Evolutionary conservation across 2,888 invertebrate species (phyloP).

Genomic region (Euzophera pinguis): DNA sequence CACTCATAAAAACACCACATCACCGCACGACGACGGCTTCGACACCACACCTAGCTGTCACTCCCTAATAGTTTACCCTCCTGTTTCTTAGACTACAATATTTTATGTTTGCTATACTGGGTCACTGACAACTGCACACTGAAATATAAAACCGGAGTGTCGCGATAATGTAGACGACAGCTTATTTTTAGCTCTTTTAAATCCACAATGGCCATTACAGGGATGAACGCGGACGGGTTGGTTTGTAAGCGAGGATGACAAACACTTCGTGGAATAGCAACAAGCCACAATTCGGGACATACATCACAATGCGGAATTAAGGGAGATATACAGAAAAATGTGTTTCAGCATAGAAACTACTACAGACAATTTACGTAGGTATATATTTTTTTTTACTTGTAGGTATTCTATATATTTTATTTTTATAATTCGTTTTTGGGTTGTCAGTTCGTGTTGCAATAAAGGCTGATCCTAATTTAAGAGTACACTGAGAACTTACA

Average conservation of each 20-base stretch:
- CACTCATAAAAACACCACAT: constrained; percentile 72
- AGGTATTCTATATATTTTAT: too few relatives aligned
- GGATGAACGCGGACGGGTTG: constrained; percentile 18
- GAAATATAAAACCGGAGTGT: background rate
- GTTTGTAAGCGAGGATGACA: constrained; percentile 19
- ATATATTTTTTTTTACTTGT: too few relatives aligned
- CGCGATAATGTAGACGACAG: background rate
- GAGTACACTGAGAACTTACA: constrained; percentile 34
- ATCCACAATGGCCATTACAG: constrained; percentile 21
- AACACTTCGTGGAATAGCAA: constrained; percentile 23
- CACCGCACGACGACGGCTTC: constrained; percentile 59
- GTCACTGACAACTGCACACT: background rate
- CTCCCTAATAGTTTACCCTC: constrained; percentile 57
- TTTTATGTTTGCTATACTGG: constrained; percentile 1
- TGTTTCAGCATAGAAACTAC: background rate
- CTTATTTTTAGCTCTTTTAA: constrained; percentile 17
- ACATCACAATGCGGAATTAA: constrained; percentile 16
- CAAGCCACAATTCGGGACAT: constrained; percentile 16
- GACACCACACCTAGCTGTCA: constrained; percentile 66
- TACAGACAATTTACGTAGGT: too few relatives aligned
- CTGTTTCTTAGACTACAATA: constrained; percentile 12
- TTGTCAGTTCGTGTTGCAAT: constrained; percentile 33
- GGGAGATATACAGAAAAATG: constrained; percentile 12
- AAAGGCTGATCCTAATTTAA: constrained; percentile 42
- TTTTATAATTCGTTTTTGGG: background rate